These are phyloP conservation scores for Lamprotornis superbus DNA, from an alignment of 2,113 vertebrate genomes.

Conservation along the genomic window DNA sequence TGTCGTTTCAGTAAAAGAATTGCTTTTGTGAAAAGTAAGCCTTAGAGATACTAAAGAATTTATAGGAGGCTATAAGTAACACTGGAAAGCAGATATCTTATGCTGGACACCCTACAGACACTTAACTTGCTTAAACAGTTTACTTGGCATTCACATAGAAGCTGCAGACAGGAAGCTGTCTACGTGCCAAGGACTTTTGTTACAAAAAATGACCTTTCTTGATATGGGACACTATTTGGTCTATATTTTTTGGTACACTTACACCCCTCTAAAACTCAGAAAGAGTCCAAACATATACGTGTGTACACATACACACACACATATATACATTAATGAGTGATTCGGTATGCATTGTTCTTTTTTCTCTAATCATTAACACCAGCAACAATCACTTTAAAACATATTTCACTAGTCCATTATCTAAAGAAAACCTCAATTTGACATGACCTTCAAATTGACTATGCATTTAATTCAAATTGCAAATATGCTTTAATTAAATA, in stretches of 20 bases:
- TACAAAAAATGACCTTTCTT: not conserved
- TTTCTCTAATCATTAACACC: not conserved
- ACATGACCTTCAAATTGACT: slow-evolving; percentile 54
- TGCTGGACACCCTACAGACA: not conserved
- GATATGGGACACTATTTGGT: not conserved
- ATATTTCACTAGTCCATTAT: slow-evolving; percentile 15
- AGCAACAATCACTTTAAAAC: slow-evolving; percentile 39
- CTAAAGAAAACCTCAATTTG: slow-evolving; percentile 49
- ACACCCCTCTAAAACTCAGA: not conserved
- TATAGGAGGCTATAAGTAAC: not conserved
- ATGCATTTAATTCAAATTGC: slow-evolving; percentile 49
- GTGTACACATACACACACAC: accelerated
- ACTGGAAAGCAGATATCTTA: not conserved
- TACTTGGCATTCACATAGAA: not conserved
- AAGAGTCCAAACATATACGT: not conserved
- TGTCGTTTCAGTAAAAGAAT: not conserved
- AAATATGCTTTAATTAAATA: slow-evolving; percentile 62
- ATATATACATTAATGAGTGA: not conserved
- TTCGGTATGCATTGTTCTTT: not conserved
- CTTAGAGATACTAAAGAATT: not conserved
- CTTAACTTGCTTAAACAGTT: not conserved
- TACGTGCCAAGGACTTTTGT: not conserved
- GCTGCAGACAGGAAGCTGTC: not conserved
- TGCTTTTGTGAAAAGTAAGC: not conserved
- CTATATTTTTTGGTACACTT: not conserved